These are phyloP conservation scores for Sterrhoptilus dennistouni DNA, from an alignment of 2,113 vertebrate genomes.

Conservation along the genomic window DNA sequence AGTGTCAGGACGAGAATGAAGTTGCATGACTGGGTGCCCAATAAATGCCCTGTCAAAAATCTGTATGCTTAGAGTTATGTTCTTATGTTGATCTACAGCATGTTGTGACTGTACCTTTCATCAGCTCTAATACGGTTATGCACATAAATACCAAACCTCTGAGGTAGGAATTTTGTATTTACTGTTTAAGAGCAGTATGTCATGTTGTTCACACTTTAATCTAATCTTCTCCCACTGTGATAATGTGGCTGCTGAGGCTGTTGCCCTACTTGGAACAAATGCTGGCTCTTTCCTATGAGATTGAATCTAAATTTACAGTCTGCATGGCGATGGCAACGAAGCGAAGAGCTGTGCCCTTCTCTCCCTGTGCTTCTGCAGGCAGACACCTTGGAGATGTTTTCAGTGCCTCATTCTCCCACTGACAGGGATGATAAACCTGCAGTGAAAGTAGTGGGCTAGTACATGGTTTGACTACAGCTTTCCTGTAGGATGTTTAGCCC, in stretches of 20 bases:
- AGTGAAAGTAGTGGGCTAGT: not conserved
- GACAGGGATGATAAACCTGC: not conserved
- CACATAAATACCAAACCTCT: slow-evolving; percentile 8
- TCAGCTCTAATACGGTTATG: not conserved
- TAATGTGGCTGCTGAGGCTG: slow-evolving; percentile 43
- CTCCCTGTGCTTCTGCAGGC: not conserved
- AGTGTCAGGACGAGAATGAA: not conserved
- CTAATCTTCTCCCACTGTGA: slow-evolving; percentile 56
- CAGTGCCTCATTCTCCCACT: not conserved
- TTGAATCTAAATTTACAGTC: not conserved
- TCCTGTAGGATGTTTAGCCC: not conserved
- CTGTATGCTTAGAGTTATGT: not conserved
- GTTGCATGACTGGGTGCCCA: not conserved
- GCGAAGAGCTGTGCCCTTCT: not conserved
- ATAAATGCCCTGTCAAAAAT: slow-evolving; percentile 11
- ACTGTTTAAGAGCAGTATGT: slow-evolving; percentile 46
- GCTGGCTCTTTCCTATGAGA: slow-evolving; percentile 1
- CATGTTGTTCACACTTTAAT: slow-evolving; percentile 47
- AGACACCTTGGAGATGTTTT: not conserved
- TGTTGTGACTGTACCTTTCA: slow-evolving; percentile 27
- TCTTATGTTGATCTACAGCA: not conserved
- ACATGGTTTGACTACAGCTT: not conserved
- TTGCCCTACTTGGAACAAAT: slow-evolving; percentile 45
- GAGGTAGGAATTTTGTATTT: slow-evolving; percentile 44
- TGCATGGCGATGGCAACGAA: not conserved